Evolutionary conservation across 1,140 invertebrate genomes (phyloP).

Genomic region (Theocolax elegans): DNA sequence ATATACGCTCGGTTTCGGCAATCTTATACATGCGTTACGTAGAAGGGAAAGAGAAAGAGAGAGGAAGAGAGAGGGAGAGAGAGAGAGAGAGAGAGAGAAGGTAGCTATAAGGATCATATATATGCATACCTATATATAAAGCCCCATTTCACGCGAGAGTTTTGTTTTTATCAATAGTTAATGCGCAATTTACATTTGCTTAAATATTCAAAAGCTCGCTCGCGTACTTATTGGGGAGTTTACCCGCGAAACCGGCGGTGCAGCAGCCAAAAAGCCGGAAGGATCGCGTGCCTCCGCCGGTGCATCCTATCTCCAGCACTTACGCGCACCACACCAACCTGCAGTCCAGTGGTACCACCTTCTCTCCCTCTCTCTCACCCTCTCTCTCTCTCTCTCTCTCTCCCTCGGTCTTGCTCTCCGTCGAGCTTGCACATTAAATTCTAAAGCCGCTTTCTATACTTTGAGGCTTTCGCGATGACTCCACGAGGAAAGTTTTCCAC

Average conservation of each 20-base stretch:
- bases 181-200: conserved; percentile 57
- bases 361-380: too few relatives aligned
- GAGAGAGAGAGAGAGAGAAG: neutral
- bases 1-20: neutral
- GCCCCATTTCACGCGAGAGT: conserved; percentile 32
- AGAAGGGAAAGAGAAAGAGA: neutral
- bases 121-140: neutral
- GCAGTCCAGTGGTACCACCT: too few relatives aligned
- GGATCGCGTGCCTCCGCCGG: neutral
- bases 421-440: conserved; percentile 51
- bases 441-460: conserved; percentile 54
- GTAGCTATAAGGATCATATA: neutral
- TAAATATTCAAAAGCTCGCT: conserved; percentile 54
- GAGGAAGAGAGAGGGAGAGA: neutral
- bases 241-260: too few relatives aligned
- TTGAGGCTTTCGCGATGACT: conserved; percentile 33
- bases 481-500: conserved; percentile 21
- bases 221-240: conserved; percentile 49
- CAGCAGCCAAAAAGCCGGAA: conserved; percentile 9
- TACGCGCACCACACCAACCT: neutral
- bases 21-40: neutral
- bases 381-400: too few relatives aligned
- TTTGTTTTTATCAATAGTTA: conserved; percentile 60
- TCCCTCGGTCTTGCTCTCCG: too few relatives aligned
- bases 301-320: neutral